Base-by-base conservation (phyloP, 1,140 invertebrate species). In the Centruroides sculpturatus region DNA sequence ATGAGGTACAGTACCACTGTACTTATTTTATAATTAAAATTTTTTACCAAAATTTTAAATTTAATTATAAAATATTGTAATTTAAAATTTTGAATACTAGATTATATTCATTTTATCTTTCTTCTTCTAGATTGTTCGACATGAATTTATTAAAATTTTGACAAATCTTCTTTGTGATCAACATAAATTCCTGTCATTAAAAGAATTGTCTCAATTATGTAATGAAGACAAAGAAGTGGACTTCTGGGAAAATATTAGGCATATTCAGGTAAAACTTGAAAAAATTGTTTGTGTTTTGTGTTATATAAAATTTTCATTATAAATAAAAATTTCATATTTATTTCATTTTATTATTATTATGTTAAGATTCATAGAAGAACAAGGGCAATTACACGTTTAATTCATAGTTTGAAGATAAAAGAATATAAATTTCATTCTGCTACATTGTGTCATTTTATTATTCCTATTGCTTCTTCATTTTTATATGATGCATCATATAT, bases 211-310 rank as follows among this genome's bases (percentile, higher is more conserved):
- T 3, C 71, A 78, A 13, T 75, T 94, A 3, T 78, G 80, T 0
- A 81, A 82, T 67, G 75, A 76, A 47, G 89, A 97, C 71, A 72
- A 77, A 1, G 92, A 98, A 72, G 82, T 88, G 0, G 92, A 97
- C 73, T 94, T 97, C 76, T 98, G 94, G 70, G 87, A 93, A 66
- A 97, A 95, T 69, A 85, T 93, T 66, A 80, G 82, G 47, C 93
- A 98, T 77, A 77, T 81, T 55, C 80, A 81, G 73, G 67, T 68
- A 59, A 51, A 47, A 23, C 23, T 23, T 23, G 23, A 23, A 23
- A 23, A 23, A 23, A 23, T 23, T 23, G 23, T 23, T 23, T 51
- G 5, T 6, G 4, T 9, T 49, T 57, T 57, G 23, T 48, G 7
- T 47, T 56, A 9, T 56, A 9, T 11, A 35, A 36, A 41, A 12